phyloP scores from a whole-genome alignment of 2,888 invertebrate species.

The Folsomia manolachei region DNA sequence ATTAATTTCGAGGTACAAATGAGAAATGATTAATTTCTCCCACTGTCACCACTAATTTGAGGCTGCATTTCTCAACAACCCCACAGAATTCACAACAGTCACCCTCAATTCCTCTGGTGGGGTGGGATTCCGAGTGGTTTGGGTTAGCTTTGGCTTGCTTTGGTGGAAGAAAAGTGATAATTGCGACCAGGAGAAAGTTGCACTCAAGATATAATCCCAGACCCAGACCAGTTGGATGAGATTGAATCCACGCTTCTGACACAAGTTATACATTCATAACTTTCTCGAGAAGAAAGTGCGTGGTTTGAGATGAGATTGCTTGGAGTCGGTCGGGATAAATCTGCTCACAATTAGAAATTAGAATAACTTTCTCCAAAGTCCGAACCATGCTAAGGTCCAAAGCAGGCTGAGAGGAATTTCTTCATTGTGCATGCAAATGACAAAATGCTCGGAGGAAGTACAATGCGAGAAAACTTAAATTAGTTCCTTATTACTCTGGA shows the following conservation, averaged over 20 bases:
- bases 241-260: not conserved
- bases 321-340: not conserved
- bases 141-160: no score
- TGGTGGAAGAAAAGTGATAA: not conserved
- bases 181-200: not conserved
- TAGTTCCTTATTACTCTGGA: not conserved
- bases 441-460: no score
- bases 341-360: not conserved
- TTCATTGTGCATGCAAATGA: not conserved
- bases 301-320: not conserved
- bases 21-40: conserved; percentile 7
- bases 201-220: no score
- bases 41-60: conserved; percentile 2
- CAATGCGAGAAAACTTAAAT: not conserved
- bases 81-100: not conserved
- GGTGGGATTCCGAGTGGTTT: not conserved
- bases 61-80: not conserved
- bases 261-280: not conserved
- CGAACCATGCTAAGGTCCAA: no score
- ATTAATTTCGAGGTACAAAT: not conserved
- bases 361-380: conserved; percentile 7
- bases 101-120: not conserved
- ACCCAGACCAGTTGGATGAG: no score
- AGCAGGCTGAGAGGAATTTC: not conserved
- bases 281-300: no score